These are phyloP conservation scores for Apeira syringaria DNA, from an alignment of 2,888 invertebrate species.

Conservation along the genomic window DNA sequence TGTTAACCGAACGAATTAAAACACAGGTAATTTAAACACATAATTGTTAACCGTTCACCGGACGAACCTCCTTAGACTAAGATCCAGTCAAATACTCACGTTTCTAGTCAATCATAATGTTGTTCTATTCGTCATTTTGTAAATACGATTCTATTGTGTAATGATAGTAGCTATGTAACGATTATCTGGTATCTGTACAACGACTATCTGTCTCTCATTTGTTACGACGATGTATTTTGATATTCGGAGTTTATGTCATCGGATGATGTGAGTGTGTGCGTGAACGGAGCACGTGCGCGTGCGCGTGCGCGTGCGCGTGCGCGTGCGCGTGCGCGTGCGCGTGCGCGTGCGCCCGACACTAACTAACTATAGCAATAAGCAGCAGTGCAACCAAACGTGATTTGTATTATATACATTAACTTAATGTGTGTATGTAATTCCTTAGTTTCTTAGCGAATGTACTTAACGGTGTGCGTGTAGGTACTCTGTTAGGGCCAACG, in stretches of 20 bases:
- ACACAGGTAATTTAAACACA: constrained; percentile 56
- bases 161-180: constrained; percentile 44
- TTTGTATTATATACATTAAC: constrained; percentile 41
- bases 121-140: constrained; percentile 32
- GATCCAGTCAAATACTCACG: constrained; percentile 42
- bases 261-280: constrained; percentile 3
- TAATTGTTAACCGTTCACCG: constrained; percentile 39
- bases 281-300: constrained; percentile 13
- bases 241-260: constrained; percentile 63
- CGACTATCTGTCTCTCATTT: constrained; percentile 62
- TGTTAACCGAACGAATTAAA: constrained; percentile 70
- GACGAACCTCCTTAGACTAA: constrained; percentile 20
- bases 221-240: constrained; percentile 65
- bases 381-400: constrained; percentile 63
- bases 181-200: constrained; percentile 52
- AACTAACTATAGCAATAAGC: constrained; percentile 60
- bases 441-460: constrained; percentile 42
- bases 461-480: constrained; percentile 21
- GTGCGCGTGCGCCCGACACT: too few relatives aligned
- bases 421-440: constrained; percentile 36
- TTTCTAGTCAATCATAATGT: constrained; percentile 39
- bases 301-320: constrained; percentile 9
- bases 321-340: background rate
- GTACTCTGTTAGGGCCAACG: constrained; percentile 17
- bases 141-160: constrained; percentile 46